Evolutionary conservation across 2,113 vertebrate species (phyloP), one percentile per base, ranked within the genome.

Genomic region (Rhegmatorhina hoffmannsi): DNA sequence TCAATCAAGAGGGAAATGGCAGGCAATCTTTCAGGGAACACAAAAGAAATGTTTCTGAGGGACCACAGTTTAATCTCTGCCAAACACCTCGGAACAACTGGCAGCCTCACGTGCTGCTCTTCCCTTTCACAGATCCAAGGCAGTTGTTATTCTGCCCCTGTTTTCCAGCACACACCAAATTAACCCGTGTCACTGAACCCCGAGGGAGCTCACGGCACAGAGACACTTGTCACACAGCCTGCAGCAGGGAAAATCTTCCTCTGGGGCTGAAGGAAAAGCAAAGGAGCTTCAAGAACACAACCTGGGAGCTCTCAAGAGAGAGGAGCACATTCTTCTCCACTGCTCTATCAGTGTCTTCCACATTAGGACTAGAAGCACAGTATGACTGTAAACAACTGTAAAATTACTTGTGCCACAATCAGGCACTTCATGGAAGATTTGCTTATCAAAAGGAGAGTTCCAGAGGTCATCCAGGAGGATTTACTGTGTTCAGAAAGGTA

Each of bases 1-100:
- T 96, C 92, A 90, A 90, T 96, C 85, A 94, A 90, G 93, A 96
- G 76, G 69, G 79, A 94, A 96, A 96, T 86, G 93, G 93, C 89
- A 96, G 90, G 85, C 85, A 95, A 95, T 89, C 94, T 92, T 94
- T 87, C 81, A 90, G 2, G 8, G 82, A 94, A 66, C 9, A 96
- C 72, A 96, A 96, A 94, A 87, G 95, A 58, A 90, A 67, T 21
- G 15, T 90, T 96, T 96, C 88, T 81, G 67, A 95, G 92, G 92
- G 92, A 89, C 88, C 86, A 76, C 82, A 60, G 73, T 73, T 95
- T 96, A 96, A 94, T 96, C 90, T 96, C 64, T 89, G 95, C 92
- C 92, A 94, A 96, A 90, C 93, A 96, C 96, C 90, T 95, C 90
- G 4, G 83, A 96, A 89, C 87, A 94, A 96, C 63, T 74, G 64